Evolutionary conservation across 2,113 vertebrate genomes (phyloP), one percentile per base, ranked within the genome.

Genomic region (Uria lomvia): DNA sequence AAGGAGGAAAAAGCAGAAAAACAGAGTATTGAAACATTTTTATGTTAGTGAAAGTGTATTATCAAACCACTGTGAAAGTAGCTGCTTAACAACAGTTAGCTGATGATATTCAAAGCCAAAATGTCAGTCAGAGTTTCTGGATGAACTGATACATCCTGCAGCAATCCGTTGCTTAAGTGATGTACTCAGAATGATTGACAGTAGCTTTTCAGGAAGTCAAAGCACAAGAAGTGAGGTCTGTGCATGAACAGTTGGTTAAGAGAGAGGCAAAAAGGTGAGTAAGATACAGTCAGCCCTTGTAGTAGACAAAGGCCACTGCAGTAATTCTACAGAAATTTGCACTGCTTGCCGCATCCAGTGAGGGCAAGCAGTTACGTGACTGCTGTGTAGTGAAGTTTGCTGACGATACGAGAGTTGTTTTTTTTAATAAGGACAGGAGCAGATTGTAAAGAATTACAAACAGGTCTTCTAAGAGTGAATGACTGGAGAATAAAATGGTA

Each of bases 311-410:
- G 47, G 26, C 45, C 29, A 15, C 24, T 40, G 23, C 26, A 40
- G 14, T 34, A 60, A 70, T 88, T 63, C 29, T 27, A 18, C 49
- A 45, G 20, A 22, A 13, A 23, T 10, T 32, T 58, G 13, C 23
- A 23, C 24, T 73, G 18, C 59, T 32, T 58, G 23, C 23, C 20
- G 43, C 62, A n/a, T 2, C 43, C 22, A 53, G 34, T 6, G 49
- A 50, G 17, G 45, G 15, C 29, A 70, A 30, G 29, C 29, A 42
- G 11, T 14, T 43, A 11, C 0, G 0, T 42, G 52, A 50, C 29
- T 42, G 38, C 22, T 58, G 4, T 30, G 43, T 21, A 29, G 34
- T 32, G 27, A 65, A 18, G 12, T 62, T 36, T 58, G 52, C 19
- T 49, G 30, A 12, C 29, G 23, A 16, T 24, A 29, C 14, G 8